Evolutionary conservation across 2,113 vertebrate species (phyloP).

Genomic region (Engraulis encrasicolus): DNA sequence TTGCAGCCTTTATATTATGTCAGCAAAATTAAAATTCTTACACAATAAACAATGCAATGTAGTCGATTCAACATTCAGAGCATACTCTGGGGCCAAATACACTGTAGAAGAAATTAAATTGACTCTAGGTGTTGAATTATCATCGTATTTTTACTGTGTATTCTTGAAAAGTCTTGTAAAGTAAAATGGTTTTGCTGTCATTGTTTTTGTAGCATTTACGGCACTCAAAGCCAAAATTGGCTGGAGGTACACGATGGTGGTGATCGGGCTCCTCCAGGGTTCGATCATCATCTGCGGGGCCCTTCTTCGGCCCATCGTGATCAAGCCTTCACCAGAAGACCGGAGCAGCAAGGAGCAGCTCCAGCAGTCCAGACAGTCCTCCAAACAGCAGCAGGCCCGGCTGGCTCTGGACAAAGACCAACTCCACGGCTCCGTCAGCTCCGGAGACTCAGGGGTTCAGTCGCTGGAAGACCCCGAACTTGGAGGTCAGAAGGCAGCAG

Average conservation of each 20-base stretch:
- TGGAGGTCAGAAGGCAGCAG: conserved; percentile 13
- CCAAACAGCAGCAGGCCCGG: conserved; percentile 46
- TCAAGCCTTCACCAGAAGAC: conserved; percentile 64
- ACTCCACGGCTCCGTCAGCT: conserved; percentile 73
- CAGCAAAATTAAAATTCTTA: too few species aligned
- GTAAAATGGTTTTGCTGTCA: too few species aligned
- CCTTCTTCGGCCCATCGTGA: conserved; percentile 85
- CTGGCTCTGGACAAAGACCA: conserved; percentile 18
- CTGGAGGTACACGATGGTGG: conserved; percentile 86
- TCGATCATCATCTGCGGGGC: conserved; percentile 83
- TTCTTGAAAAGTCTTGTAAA: too few species aligned
- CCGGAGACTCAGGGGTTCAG: conserved; percentile 84
- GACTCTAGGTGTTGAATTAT: too few species aligned
- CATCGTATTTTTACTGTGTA: too few species aligned
- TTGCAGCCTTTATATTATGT: too few species aligned
- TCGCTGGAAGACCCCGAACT: conserved; percentile 69
- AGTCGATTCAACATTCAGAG: background rate
- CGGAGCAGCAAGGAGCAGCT: conserved; percentile 7
- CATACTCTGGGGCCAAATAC: too few species aligned
- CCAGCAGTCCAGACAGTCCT: conserved; percentile 34
- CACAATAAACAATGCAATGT: background rate
- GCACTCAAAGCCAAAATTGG: conserved; percentile 85
- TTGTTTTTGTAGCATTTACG: conserved; percentile 80
- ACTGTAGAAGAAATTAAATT: too few species aligned
- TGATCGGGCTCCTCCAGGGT: conserved; percentile 87